Base-by-base conservation (phyloP, 2,797 vertebrate genomes). In the Oophaga sylvatica region DNA sequence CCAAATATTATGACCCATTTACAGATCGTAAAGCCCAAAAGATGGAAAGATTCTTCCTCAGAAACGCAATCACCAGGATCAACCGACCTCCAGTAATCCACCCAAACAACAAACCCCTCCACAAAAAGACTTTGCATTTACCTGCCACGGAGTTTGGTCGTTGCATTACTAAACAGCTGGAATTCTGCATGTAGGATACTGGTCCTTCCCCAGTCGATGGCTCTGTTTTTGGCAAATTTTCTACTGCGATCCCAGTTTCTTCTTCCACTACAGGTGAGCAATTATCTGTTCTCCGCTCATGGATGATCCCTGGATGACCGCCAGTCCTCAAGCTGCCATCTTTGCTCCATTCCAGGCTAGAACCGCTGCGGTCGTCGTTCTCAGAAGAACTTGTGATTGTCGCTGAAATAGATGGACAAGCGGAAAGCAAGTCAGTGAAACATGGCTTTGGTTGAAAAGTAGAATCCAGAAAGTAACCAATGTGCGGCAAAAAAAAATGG, bases 131-230 rank as follows among this genome's bases (percentile, higher is more conserved):
- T 93, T 89, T 90, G 82, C 59, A 6, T 94, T 94, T 96, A 99
- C 98, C 98, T 96, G 98, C 98, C 57, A 99, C 98, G 0, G 98
- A 99, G 95, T 99, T 99, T 56, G 98, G 98, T 90, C 98, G 95
- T 75, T 98, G 98, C 98, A 99, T 97, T 93, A 98, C 94, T 92
- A 98, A 95, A 19, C 97, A 96, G 80, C 95, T 95, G 86, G 96
- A 95, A 84, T 90, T 95, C 89, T 96, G 93, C 19, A 95, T 84
- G 68, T 97, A 97, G 62, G 96, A 94, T 90, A 96, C 45, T 0
- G 96, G 96, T 90, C 97, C 97, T 92, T 98, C 97, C 31, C 95
- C 95, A 87, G 90, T 89, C 80, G 92, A 91, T 78, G 93, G 89
- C 84, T 95, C 95, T 0, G 91, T 91, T 92, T 94, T 95, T 83